phyloP scores from a whole-genome alignment of 1,140 invertebrate species.

The Drosophila arizonae region DNA sequence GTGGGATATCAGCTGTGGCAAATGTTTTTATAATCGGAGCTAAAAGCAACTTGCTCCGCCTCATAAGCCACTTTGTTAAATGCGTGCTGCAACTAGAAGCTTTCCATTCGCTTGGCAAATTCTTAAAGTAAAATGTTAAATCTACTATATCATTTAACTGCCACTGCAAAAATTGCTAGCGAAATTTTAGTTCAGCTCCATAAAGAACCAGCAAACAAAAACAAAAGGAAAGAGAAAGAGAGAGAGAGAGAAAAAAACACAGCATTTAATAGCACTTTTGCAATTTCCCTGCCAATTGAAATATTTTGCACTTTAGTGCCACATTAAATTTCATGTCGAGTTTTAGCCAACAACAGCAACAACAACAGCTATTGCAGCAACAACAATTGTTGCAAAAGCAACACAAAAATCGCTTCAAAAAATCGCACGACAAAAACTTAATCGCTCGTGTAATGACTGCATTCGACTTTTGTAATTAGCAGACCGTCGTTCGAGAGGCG shows the following conservation, averaged over 20 bases:
- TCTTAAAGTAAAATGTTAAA: neutral
- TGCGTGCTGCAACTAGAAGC: neutral
- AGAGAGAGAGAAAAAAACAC: neutral
- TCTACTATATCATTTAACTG: neutral
- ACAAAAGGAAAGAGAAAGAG: neutral
- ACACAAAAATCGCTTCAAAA: constrained; percentile 54
- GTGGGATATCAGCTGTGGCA: constrained; percentile 70
- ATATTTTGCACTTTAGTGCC: constrained; percentile 54
- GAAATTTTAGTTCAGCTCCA: neutral
- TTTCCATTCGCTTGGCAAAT: neutral
- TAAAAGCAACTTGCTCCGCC: constrained; percentile 7
- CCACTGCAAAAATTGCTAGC: neutral
- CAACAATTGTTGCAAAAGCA: constrained; percentile 1
- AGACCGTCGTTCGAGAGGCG: constrained; percentile 51
- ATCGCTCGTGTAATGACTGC: constrained; percentile 80
- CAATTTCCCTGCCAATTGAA: constrained; percentile 33
- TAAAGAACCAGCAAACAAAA: neutral
- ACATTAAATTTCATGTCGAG: constrained; percentile 49
- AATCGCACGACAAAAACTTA: constrained; percentile 76
- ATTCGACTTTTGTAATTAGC: constrained; percentile 82
- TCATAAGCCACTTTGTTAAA: constrained; percentile 36
- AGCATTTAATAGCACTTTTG: constrained; percentile 1
- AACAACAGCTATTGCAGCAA: constrained; percentile 6
- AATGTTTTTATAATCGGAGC: constrained; percentile 73
- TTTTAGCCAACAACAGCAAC: constrained; percentile 13